A percentile compares a stretch with the other conserved stretches of the same genome.
phyloP scores from a whole-genome alignment of 2,888 invertebrate genomes.

The Cataglyphis altisquamis region DNA sequence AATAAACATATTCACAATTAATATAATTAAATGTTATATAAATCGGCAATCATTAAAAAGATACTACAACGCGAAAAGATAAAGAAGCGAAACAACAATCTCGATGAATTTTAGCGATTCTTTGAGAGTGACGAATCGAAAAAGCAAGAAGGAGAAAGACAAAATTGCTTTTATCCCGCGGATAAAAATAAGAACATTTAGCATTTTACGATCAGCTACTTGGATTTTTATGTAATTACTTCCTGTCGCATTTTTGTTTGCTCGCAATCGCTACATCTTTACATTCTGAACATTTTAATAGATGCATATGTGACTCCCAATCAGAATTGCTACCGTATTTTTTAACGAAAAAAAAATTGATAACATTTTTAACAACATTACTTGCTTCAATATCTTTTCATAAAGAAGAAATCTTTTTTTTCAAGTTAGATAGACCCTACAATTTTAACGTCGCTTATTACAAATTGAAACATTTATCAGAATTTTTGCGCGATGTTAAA shows the following conservation, averaged over 20 bases:
- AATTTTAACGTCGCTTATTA: not conserved
- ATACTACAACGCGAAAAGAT: constrained; percentile 48
- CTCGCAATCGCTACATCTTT: constrained; percentile 46
- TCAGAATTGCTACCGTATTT: constrained; percentile 30
- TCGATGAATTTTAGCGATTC: constrained; percentile 50
- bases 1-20: not conserved
- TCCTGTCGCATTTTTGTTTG: constrained; percentile 29
- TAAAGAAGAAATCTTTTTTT: not conserved
- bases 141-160: not conserved
- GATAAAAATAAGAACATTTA: constrained; percentile 58
- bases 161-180: constrained; percentile 24
- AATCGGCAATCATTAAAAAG: constrained; percentile 55
- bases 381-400: not conserved
- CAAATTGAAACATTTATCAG: not conserved
- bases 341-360: constrained; percentile 1
- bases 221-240: constrained; percentile 70
- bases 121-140: constrained; percentile 17
- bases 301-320: constrained; percentile 43
- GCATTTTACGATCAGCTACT: constrained; percentile 76
- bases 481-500: not conserved
- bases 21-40: constrained; percentile 2
- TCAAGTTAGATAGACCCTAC: not conserved
- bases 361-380: not conserved
- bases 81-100: constrained; percentile 19
- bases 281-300: constrained; percentile 50